A percentile compares a stretch with the other conserved stretches of the same genome.
Evolutionary conservation across 2,797 vertebrate genomes (phyloP).

Genomic region (Tinamus major): DNA sequence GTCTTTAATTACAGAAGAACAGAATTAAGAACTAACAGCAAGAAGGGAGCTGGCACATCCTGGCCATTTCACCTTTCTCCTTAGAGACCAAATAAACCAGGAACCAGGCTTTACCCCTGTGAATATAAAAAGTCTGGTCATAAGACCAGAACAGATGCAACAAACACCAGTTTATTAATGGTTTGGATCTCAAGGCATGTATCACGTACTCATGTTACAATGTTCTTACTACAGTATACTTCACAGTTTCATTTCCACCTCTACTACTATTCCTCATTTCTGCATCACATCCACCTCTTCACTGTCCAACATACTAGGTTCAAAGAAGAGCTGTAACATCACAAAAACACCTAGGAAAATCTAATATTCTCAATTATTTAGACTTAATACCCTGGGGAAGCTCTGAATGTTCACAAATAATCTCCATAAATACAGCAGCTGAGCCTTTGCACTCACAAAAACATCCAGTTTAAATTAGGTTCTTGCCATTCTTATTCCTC

Average conservation of each 20-base stretch:
- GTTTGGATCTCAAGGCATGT: neutral
- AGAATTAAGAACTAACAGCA: neutral
- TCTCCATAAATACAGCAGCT: neutral
- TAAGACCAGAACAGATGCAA: neutral
- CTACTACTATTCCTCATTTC: neutral
- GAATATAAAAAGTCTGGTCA: neutral
- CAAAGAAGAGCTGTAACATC: neutral
- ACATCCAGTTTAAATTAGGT: neutral
- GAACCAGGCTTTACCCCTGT: no score
- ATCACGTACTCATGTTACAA: rapidly evolving
- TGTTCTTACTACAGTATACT: neutral
- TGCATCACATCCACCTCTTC: neutral
- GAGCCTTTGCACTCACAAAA: neutral
- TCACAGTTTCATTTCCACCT: neutral
- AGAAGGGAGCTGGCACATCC: neutral
- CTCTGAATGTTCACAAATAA: neutral
- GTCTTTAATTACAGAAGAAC: neutral
- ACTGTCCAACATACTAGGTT: neutral
- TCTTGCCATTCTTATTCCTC: neutral
- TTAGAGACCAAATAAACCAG: neutral
- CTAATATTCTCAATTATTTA: neutral
- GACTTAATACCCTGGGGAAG: neutral
- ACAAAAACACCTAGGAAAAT: neutral
- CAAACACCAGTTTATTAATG: neutral
- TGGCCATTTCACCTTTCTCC: neutral